Base-by-base conservation (phyloP, 2,888 invertebrate genomes). In the Scelioninae gen. 2 region DNA sequence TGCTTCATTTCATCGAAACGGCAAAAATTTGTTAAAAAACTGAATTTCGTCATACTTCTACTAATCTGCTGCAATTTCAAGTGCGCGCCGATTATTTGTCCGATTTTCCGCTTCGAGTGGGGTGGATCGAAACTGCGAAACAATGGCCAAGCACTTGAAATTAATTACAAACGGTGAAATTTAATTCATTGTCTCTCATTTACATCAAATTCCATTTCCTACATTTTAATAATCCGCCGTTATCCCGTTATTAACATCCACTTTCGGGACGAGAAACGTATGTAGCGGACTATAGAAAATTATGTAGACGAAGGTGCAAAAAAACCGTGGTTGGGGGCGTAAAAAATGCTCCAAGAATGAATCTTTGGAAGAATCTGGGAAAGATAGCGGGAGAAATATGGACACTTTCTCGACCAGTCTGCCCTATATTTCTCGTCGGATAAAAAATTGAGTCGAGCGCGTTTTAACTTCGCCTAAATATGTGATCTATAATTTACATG, bases 301-400 rank as follows among this genome's bases (percentile, higher is more conserved):
- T 37, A 41, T 63, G 61, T 63, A 50, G 61, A 33, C 16, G 50
- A 41, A 25, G 19, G 33, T 19, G 13, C 9, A 39, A 67, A 48
- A 65, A 68, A 43, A n/a, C 41, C 18, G 48, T 31, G 58, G 58
- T 52, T 37, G 41, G 5, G 58, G n/a, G 2, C 18, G 28, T 48
- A 43, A 58, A 58, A 68, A 68, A 68, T 58, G 58, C 41, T 52
- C 39, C 19, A 63, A 55, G 61, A 63, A 61, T 69, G 61, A 69
- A 69, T 69, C 55, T 63, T 55, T 55, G 9, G 41, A 63, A 61
- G 69, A 63, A 69, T 69, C 48, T 63, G 55, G 55, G 53, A 31
- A 48, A 61, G 61, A 69, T 69, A 61, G 61, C 16, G 61, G 18
- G 43, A 63, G 48, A 69, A 61, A 61, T 61, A 55, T 63, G 52